A percentile compares a stretch with the other conserved stretches of the same genome.
Evolutionary conservation across 2,797 vertebrate species (phyloP).

Genomic region (Rhinatrema bivittatum): DNA sequence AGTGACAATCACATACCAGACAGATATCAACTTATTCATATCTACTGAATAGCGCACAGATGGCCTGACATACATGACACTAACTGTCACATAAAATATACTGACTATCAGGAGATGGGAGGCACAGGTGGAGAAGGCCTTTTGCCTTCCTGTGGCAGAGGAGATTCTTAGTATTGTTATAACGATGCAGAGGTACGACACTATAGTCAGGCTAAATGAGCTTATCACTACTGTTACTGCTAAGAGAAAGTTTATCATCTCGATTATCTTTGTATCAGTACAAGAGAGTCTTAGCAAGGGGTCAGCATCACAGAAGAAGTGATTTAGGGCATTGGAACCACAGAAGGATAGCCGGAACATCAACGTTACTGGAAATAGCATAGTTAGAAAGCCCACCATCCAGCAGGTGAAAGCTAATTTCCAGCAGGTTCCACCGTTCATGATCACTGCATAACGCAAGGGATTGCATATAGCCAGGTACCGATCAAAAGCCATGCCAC

Average conservation of each 20-base stretch:
- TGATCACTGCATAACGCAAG: conserved; percentile 4
- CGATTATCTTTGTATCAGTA: conserved; percentile 7
- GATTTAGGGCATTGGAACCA: conserved; percentile 18
- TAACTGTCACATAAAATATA: conserved; percentile 6
- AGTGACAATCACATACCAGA: conserved; percentile 6
- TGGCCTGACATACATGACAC: conserved; percentile 4
- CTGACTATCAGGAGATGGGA: conserved; percentile 5
- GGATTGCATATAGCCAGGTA: conserved; percentile 27
- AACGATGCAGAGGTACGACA: background rate
- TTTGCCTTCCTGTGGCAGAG: background rate
- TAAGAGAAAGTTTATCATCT: background rate
- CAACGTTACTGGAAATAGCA: conserved; percentile 8
- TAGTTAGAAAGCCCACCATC: conserved; percentile 10
- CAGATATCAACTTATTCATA: background rate
- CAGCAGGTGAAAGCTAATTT: conserved; percentile 10
- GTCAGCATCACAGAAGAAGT: conserved; percentile 36
- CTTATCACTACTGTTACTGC: background rate
- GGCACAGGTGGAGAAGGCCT: no score
- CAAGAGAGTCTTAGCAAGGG: conserved; percentile 31
- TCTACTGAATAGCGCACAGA: no score
- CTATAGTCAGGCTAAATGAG: conserved; percentile 1
- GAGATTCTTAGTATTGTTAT: background rate
- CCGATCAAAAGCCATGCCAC: conserved; percentile 13
- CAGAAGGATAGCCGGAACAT: conserved; percentile 23
- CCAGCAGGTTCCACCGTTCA: conserved; percentile 1